These are phyloP conservation scores for Eublepharis macularius DNA, from an alignment of 2,113 vertebrate genomes.

Conservation along the genomic window DNA sequence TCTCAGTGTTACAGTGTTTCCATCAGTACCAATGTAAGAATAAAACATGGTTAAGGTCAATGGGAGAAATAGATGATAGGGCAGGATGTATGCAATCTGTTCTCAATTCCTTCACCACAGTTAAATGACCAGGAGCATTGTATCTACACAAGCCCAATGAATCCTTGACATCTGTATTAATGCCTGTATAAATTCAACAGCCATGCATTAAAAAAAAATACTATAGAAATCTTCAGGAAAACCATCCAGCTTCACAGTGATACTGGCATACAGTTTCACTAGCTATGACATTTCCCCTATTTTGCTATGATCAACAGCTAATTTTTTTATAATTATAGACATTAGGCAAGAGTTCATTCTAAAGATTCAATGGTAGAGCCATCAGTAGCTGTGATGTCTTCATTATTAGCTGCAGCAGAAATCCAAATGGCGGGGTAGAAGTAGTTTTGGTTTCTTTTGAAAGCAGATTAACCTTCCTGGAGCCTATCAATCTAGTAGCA, in stretches of 20 bases:
- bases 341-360: slow-evolving; percentile 30
- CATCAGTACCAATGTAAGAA: no score
- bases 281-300: neutral
- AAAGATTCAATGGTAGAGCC: slow-evolving; percentile 13
- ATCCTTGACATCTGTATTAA: slow-evolving; percentile 3
- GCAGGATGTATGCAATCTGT: neutral
- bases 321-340: slow-evolving; percentile 13
- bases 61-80: no score
- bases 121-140: no score
- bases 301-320: neutral
- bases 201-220: neutral
- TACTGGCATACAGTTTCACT: neutral
- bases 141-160: no score
- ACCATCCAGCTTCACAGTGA: neutral
- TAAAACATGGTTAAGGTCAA: no score
- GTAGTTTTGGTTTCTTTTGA: slow-evolving; percentile 26
- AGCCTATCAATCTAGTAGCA: neutral
- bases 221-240: neutral
- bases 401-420: slow-evolving; percentile 3
- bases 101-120: neutral
- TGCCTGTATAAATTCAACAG: neutral
- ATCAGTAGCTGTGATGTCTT: slow-evolving; percentile 25
- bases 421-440: neutral
- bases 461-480: neutral
- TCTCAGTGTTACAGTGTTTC: no score